Evolutionary conservation across 1,140 invertebrate genomes (phyloP).

Genomic region (Zaprionus tsacasi): DNA sequence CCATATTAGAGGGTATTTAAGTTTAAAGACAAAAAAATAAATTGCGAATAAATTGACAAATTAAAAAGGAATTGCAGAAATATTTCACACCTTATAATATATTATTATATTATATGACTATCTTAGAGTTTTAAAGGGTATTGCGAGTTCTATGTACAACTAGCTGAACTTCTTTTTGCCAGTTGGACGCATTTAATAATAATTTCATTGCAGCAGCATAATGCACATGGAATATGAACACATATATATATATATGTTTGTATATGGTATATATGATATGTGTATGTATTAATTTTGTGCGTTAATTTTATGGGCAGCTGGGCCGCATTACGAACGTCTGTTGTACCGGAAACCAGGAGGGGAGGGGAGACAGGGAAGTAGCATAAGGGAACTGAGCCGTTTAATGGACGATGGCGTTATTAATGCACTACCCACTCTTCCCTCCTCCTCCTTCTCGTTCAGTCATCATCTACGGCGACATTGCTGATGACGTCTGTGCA

Average conservation of each 20-base stretch:
- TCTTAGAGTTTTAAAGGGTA: neutral
- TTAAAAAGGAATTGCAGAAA: neutral
- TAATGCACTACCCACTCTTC: slow-evolving; percentile 62
- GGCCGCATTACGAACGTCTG: slow-evolving; percentile 45
- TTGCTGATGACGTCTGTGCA: slow-evolving; percentile 24
- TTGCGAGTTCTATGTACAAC: neutral
- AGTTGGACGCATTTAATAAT: slow-evolving; percentile 50
- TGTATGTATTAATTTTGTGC: slow-evolving; percentile 59
- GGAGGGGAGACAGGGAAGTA: neutral
- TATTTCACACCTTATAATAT: neutral
- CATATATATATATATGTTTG: neutral
- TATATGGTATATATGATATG: neutral
- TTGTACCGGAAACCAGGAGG: slow-evolving; percentile 14
- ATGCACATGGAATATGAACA: slow-evolving; percentile 12
- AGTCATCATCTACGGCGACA: slow-evolving; percentile 4
- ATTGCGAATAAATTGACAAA: neutral
- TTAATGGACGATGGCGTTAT: slow-evolving; percentile 71
- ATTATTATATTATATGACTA: neutral
- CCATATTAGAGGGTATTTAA: neutral
- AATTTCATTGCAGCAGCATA: slow-evolving; percentile 42
- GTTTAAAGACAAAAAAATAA: neutral
- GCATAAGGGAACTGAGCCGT: slow-evolving; percentile 43
- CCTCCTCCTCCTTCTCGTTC: neutral
- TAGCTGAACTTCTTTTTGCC: slow-evolving; percentile 22
- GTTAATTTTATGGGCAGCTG: slow-evolving; percentile 70